Evolutionary conservation across 2,113 vertebrate genomes (phyloP).

Genomic region (Glareola pratincola): DNA sequence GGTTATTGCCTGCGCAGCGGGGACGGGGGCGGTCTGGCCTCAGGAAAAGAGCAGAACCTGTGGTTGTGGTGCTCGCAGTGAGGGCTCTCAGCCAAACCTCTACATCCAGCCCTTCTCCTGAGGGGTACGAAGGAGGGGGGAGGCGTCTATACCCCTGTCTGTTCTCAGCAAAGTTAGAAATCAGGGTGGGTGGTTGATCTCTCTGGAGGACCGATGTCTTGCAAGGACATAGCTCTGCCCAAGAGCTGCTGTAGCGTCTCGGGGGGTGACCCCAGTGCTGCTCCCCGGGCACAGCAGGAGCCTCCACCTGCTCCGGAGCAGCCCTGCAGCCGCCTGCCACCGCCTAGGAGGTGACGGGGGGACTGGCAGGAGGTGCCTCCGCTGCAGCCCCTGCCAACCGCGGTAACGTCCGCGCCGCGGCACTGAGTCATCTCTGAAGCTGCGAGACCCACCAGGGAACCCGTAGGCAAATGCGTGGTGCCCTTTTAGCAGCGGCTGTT

Average conservation of each 20-base stretch:
- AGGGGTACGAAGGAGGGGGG: rapidly evolving
- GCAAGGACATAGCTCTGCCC: rapidly evolving
- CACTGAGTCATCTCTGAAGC: background rate
- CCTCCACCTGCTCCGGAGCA: background rate
- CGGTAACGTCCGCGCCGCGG: rapidly evolving
- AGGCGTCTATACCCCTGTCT: rapidly evolving
- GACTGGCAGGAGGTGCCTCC: rapidly evolving
- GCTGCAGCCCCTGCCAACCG: background rate
- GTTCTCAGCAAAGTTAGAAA: too few species aligned
- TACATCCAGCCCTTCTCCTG: background rate
- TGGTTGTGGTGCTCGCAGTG: rapidly evolving
- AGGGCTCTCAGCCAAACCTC: background rate
- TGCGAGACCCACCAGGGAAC: background rate
- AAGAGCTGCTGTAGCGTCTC: rapidly evolving
- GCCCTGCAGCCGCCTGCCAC: rapidly evolving
- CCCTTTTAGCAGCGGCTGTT: background rate
- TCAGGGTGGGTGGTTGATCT: rapidly evolving
- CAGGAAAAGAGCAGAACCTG: rapidly evolving
- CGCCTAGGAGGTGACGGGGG: rapidly evolving
- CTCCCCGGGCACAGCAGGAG: background rate
- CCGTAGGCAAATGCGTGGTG: rapidly evolving
- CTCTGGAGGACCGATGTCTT: background rate
- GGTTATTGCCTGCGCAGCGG: rapidly evolving
- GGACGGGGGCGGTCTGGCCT: background rate
- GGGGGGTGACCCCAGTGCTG: background rate